Percentiles rank a stretch among this genome's conserved stretches.
Conservation (phyloP, 1,140 invertebrate genomes). For the Zaprionus davidi region DNA sequence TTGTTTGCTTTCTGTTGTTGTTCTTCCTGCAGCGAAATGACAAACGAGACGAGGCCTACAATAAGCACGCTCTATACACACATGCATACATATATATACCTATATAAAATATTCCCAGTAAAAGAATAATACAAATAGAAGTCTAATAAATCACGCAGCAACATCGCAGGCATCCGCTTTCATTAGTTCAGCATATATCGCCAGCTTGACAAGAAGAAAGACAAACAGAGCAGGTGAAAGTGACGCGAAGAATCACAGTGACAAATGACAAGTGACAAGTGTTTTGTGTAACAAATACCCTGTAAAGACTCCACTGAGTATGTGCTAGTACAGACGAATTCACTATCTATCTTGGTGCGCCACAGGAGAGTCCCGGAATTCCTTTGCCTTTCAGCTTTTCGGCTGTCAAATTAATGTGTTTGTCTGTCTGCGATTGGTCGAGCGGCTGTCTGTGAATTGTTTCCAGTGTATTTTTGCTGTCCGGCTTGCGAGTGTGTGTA, state of each 20-base stretch:
- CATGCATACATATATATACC: background rate
- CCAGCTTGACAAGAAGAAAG: conserved; percentile 17
- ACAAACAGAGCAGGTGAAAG: conserved; percentile 16
- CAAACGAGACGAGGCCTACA: conserved; percentile 52
- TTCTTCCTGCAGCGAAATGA: conserved; percentile 41
- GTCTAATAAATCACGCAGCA: conserved; percentile 65
- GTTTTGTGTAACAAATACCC: background rate
- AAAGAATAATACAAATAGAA: conserved; percentile 34
- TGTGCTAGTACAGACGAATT: background rate
- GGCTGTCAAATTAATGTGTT: conserved; percentile 61
- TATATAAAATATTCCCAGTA: background rate
- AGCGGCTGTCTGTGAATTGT: conserved; percentile 54
- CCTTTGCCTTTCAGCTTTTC: conserved; percentile 15
- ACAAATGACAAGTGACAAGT: conserved; percentile 27
- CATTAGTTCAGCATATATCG: conserved; percentile 46
- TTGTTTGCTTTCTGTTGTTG: conserved; percentile 40
- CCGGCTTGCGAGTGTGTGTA: conserved; percentile 32
- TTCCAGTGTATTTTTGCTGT: background rate
- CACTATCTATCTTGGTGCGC: conserved; percentile 1
- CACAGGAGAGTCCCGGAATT: background rate
- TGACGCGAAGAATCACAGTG: background rate
- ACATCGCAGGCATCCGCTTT: conserved; percentile 23
- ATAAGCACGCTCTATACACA: conserved; percentile 44
- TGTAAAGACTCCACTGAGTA: background rate
- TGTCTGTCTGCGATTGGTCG: conserved; percentile 29